Evolutionary conservation across 92 coral and sea anemone genomes (phyloP).

Genomic region (Meandrina meandrites): DNA sequence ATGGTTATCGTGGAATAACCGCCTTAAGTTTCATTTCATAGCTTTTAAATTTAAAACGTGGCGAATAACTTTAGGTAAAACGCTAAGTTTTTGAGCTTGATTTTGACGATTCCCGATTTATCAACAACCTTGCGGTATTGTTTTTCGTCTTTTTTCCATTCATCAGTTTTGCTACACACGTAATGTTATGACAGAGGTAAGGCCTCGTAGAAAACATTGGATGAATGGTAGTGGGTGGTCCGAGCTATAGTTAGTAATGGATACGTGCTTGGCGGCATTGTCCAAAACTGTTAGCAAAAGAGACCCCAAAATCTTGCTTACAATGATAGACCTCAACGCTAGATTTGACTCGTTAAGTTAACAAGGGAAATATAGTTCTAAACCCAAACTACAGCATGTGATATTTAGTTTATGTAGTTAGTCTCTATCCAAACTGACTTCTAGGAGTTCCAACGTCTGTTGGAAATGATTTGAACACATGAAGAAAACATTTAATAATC

Average conservation of each 20-base stretch:
- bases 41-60: not conserved
- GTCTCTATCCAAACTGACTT: not conserved
- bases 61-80: not conserved
- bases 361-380: not conserved
- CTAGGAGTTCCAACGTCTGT: not conserved
- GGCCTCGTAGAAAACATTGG: not conserved
- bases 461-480: not conserved
- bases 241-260: not conserved
- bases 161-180: not conserved
- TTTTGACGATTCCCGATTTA: not conserved
- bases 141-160: not conserved
- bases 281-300: not conserved
- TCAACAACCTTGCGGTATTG: not conserved
- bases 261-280: conserved; percentile 14
- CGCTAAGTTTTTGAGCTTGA: not conserved
- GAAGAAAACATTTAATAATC: not conserved
- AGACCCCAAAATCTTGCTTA: not conserved
- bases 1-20: not conserved
- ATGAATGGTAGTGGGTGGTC: not conserved
- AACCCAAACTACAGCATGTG: not conserved
- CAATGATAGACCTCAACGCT: not conserved
- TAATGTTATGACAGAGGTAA: not conserved
- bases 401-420: not conserved
- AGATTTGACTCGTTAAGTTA: not conserved
- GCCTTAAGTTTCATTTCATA: not conserved